Evolutionary conservation across 2,113 vertebrate genomes (phyloP).

Genomic region (Rafetus swinhoei): DNA sequence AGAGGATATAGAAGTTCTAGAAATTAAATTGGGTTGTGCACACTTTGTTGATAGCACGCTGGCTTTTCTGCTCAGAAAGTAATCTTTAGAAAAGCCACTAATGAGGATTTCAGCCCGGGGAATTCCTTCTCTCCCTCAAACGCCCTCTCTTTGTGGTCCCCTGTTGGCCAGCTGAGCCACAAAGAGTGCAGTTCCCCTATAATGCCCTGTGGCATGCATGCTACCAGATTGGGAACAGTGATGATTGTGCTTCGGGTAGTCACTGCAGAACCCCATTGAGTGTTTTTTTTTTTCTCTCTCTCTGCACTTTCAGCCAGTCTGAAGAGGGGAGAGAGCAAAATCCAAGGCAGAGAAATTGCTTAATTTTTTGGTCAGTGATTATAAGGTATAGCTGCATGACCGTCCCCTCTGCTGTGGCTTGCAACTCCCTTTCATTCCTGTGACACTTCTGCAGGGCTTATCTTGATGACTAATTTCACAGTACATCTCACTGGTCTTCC

Average conservation of each 20-base stretch:
- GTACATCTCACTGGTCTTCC: background rate
- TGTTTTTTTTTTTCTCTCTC: background rate
- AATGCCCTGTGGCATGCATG: background rate
- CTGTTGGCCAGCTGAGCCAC: background rate
- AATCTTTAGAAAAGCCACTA: background rate
- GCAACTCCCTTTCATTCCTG: background rate
- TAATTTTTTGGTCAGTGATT: background rate
- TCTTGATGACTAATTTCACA: background rate
- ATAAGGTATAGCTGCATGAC: background rate
- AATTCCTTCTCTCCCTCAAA: too few relatives aligned
- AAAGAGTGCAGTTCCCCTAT: background rate
- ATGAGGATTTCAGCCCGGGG: background rate
- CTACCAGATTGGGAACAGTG: background rate
- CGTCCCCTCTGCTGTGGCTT: background rate
- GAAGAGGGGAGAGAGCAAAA: background rate
- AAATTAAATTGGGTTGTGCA: conserved; percentile 34
- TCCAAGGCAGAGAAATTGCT: background rate
- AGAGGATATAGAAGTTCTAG: background rate
- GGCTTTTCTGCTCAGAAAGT: background rate
- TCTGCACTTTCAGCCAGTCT: background rate
- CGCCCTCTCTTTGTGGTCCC: too few relatives aligned
- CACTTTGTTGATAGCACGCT: background rate
- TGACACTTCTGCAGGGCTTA: background rate
- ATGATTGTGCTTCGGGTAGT: background rate
- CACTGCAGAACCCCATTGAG: background rate